These are phyloP conservation scores for Dynastes grantii DNA, from an alignment of 2,888 invertebrate genomes.

Conservation along the genomic window DNA sequence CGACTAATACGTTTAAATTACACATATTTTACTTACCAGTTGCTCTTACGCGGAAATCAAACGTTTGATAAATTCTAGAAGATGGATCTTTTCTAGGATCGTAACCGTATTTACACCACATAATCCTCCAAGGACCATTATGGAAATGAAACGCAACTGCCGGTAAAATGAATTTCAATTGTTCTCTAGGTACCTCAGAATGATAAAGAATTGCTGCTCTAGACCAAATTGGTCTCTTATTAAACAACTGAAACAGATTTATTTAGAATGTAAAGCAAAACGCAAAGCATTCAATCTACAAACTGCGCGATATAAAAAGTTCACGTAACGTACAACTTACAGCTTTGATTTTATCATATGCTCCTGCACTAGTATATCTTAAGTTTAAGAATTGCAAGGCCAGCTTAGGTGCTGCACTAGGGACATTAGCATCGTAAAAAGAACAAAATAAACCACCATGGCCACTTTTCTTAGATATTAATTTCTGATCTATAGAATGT, in stretches of 20 bases:
- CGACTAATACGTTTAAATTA: neutral
- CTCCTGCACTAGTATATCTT: slow-evolving; percentile 53
- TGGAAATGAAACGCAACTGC: slow-evolving; percentile 88
- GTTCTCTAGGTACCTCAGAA: slow-evolving; percentile 76
- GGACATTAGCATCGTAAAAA: slow-evolving; percentile 72
- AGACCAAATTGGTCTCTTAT: slow-evolving; percentile 93
- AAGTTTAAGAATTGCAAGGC: slow-evolving; percentile 70
- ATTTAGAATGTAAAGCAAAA: slow-evolving; percentile 4
- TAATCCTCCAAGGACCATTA: slow-evolving; percentile 93
- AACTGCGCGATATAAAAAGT: too few relatives aligned
- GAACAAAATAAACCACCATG: slow-evolving; percentile 51
- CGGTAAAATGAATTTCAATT: slow-evolving; percentile 86
- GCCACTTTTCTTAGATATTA: slow-evolving; percentile 58
- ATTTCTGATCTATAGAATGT: slow-evolving; percentile 65
- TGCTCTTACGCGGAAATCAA: slow-evolving; percentile 85
- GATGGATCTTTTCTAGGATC: slow-evolving; percentile 89
- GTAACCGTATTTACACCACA: slow-evolving; percentile 93
- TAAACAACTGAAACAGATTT: slow-evolving; percentile 77
- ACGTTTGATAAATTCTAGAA: slow-evolving; percentile 88
- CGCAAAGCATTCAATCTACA: too few relatives aligned
- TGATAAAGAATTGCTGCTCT: slow-evolving; percentile 81
- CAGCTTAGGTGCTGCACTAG: slow-evolving; percentile 75
- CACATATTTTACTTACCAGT: slow-evolving; percentile 71
- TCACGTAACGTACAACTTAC: slow-evolving; percentile 50
- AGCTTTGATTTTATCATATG: slow-evolving; percentile 58